phyloP scores from a whole-genome alignment of 2,888 invertebrate species.

The Habroteleia sp. region DNA sequence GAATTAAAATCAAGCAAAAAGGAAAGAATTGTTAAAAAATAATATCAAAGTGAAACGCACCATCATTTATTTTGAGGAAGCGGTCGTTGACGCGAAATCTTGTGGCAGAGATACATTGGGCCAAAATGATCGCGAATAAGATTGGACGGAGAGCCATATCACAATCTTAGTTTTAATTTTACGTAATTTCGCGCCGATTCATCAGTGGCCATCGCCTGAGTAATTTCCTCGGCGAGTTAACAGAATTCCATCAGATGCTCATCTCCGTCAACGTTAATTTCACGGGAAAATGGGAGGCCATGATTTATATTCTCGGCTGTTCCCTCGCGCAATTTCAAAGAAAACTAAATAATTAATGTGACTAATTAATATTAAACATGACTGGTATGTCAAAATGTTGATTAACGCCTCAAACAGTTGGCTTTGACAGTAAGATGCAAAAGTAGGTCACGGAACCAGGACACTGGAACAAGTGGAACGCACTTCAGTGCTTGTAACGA shows the following conservation, averaged over 20 bases:
- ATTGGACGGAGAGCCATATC: conserved; percentile 47
- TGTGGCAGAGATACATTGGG: conserved; percentile 22
- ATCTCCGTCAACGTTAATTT: conserved; percentile 3
- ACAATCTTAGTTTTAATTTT: conserved; percentile 44
- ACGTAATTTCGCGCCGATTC: conserved; percentile 32
- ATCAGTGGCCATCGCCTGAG: conserved; percentile 34
- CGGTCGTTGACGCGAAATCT: conserved; percentile 50
- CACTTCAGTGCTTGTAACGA: conserved; percentile 73
- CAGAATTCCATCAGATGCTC: conserved; percentile 8
- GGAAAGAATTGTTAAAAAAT: too few species aligned
- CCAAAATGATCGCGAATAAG: conserved; percentile 19
- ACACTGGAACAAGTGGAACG: conserved; percentile 81
- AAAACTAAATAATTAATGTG: conserved; percentile 8
- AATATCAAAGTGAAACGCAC: conserved; percentile 38
- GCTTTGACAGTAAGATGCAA: conserved; percentile 70
- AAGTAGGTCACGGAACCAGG: conserved; percentile 81
- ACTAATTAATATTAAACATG: conserved; percentile 46
- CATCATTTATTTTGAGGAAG: conserved; percentile 27
- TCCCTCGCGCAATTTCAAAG: conserved; percentile 4
- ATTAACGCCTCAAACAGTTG: conserved; percentile 65
- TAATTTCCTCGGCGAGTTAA: conserved; percentile 7
- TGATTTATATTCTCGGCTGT: conserved; percentile 5
- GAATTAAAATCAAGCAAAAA: conserved; percentile 9
- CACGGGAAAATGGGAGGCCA: background rate
- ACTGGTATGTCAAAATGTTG: conserved; percentile 52